These are phyloP conservation scores for Laticauda laticaudata DNA, from an alignment of 2,113 vertebrate species.

Conservation along the genomic window DNA sequence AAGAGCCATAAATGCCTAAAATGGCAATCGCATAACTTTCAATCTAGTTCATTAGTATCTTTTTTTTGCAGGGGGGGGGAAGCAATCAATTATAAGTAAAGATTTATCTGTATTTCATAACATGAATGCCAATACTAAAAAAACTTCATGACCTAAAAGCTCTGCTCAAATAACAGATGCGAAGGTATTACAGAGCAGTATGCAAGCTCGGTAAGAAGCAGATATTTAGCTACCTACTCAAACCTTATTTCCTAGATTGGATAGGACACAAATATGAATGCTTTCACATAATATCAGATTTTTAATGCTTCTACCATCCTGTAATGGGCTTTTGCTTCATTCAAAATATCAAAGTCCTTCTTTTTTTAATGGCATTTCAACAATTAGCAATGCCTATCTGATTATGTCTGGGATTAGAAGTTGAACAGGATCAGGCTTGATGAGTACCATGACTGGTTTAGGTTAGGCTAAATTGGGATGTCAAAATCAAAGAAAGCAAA, in stretches of 20 bases:
- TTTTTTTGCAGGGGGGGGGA: not conserved
- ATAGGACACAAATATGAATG: not conserved
- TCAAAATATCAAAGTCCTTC: not conserved
- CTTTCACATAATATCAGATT: not conserved
- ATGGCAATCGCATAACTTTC: not conserved
- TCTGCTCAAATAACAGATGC: not conserved
- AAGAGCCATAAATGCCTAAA: not conserved
- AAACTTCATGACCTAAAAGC: too few species aligned
- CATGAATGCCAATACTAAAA: not conserved
- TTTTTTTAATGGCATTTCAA: not conserved
- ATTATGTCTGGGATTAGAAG: not conserved
- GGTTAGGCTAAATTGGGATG: not conserved
- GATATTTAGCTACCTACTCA: not conserved
- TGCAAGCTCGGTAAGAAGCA: not conserved
- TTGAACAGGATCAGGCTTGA: not conserved
- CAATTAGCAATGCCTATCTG: not conserved
- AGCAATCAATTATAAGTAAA: not conserved
- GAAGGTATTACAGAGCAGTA: not conserved
- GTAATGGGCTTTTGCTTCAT: not conserved
- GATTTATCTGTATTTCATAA: not conserved
- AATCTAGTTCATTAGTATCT: not conserved
- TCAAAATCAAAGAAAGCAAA: not conserved
- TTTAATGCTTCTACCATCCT: not conserved
- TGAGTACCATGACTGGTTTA: not conserved
- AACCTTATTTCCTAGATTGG: not conserved